Base-by-base conservation (phyloP, 2,113 vertebrate species). In the Anarhynchus alexandrinus region DNA sequence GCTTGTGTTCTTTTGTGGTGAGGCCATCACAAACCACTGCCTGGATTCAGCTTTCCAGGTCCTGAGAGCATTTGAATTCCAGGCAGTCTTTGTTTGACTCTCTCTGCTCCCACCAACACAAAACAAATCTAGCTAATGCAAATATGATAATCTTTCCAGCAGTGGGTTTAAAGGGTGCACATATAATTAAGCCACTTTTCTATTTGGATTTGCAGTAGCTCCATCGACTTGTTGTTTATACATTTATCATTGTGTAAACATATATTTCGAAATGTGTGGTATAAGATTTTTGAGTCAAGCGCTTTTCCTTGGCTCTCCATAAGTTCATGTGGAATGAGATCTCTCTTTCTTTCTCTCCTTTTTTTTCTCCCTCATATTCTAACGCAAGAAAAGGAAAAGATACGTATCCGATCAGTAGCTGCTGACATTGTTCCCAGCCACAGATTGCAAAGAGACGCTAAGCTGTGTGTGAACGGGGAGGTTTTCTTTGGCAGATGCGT, bases 41-140 rank as follows among this genome's bases (percentile, higher is more conserved):
- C 52, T 89, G 40, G 27, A 87, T 92, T 90, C 74, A 85, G 78
- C 47, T 95, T 91, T 91, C 47, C 87, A 78, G 45, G 10, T 45
- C 51, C 55, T 70, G 55, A 83, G 42, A 95, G n/a, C 86, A 96
- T 97, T 97, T 95, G 91, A 97, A 97, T 97, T 97, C 97, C 64
- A 97, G 71, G 62, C 87, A 94, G 88, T 67, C 64, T 93, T 93
- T 96, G 91, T 95, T 97, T 97, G 91, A 94, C 17, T 97, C 81
- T 94, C 89, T 94, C 66, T 89, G 78, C 93, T 97, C 82, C 70
- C 78, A 95, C 96, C 78, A 95, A 97, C 94, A 97, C 82, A 95
- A 97, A 97, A 93, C 93, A 97, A 96, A 96, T 96, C 89, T 95
- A 95, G 89, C 89, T 96, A 97, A 91, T 95, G 91, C 93, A 97